These are phyloP conservation scores for Premnoplex brunnescens DNA, from an alignment of 2,797 vertebrate species.

Conservation along the genomic window DNA sequence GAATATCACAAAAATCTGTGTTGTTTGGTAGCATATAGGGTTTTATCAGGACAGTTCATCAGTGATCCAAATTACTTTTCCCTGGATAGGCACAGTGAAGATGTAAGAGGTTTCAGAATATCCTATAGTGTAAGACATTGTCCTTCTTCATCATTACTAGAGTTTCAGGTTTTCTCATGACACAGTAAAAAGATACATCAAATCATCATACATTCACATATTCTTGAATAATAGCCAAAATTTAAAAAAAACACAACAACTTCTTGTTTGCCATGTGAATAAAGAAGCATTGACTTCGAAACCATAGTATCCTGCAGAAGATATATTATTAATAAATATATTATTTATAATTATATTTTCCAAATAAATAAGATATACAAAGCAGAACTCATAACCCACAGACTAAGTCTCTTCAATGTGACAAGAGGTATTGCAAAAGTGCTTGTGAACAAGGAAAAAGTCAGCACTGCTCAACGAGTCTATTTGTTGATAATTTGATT, in stretches of 20 bases:
- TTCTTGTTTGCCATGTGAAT: not conserved
- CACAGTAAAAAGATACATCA: not conserved
- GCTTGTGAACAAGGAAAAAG: not conserved
- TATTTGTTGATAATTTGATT: not conserved
- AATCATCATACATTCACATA: not conserved
- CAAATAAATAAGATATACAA: not conserved
- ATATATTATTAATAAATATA: too few species aligned
- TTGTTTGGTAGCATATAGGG: not conserved
- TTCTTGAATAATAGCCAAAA: not conserved
- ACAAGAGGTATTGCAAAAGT: not conserved
- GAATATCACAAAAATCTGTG: not conserved
- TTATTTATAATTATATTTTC: not conserved
- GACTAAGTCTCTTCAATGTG: not conserved
- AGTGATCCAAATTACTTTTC: not conserved
- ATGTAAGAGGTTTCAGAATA: not conserved
- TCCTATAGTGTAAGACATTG: not conserved
- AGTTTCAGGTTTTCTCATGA: not conserved
- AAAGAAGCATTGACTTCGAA: not conserved
- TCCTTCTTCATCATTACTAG: not conserved
- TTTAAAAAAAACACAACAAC: constrained; percentile 9
- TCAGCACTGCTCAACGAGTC: not conserved
- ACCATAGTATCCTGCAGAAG: not conserved
- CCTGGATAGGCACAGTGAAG: not conserved
- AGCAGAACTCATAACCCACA: not conserved
- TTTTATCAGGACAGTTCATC: not conserved